These are phyloP conservation scores for Dermatemys mawii DNA, from an alignment of 2,113 vertebrate species.

Conservation along the genomic window DNA sequence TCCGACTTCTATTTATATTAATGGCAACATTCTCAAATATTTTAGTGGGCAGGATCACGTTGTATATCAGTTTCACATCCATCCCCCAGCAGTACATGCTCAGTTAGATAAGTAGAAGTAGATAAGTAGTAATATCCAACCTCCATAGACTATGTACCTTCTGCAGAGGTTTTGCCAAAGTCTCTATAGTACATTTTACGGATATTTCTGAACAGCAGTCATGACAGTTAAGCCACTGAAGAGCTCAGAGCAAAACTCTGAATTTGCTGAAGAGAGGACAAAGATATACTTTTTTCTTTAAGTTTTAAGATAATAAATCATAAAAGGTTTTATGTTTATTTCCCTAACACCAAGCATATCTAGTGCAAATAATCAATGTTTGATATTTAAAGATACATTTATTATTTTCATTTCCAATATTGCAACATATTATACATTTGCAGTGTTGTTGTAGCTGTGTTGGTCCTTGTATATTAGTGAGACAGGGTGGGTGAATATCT, in stretches of 20 bases:
- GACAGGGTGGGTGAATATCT: neutral
- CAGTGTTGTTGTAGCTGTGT: neutral
- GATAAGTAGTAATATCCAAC: neutral
- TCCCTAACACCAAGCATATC: rapidly evolving
- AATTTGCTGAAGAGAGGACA: neutral
- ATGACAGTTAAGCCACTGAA: neutral
- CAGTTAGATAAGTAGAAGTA: neutral
- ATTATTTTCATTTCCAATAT: neutral
- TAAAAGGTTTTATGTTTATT: neutral
- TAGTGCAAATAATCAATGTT: neutral
- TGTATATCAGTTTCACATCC: neutral
- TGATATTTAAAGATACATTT: neutral
- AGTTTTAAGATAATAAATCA: neutral
- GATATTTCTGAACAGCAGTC: neutral
- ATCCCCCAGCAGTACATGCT: neutral
- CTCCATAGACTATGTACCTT: neutral
- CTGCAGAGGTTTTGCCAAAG: neutral
- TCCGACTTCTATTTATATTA: neutral
- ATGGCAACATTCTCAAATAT: neutral
- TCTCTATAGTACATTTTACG: neutral
- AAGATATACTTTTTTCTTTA: neutral
- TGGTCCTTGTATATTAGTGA: neutral
- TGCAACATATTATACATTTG: neutral
- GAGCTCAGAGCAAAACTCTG: neutral
- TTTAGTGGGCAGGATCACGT: neutral